Conservation (phyloP, 2,797 vertebrate species). For the Coracias cyanogaster region DNA sequence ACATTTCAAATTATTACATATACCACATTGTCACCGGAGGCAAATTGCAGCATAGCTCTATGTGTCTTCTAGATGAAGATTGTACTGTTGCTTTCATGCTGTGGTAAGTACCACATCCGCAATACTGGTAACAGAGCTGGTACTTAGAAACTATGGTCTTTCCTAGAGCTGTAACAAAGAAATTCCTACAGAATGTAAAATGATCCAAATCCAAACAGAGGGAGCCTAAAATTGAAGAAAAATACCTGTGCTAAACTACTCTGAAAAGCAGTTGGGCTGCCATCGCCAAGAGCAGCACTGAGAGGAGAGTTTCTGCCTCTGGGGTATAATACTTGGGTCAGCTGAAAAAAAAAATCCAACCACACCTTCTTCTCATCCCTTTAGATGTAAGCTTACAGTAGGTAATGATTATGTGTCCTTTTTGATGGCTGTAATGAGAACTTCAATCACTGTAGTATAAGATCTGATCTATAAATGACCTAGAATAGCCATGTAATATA, state of each 20-base stretch:
- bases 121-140: conserved; percentile 73
- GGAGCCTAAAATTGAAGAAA: not conserved
- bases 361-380: conserved; percentile 82
- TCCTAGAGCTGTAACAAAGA: conserved; percentile 57
- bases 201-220: conserved; percentile 25
- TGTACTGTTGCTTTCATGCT: conserved; percentile 73
- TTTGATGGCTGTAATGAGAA: conserved; percentile 92
- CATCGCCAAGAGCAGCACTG: conserved; percentile 45
- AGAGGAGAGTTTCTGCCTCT: conserved; percentile 70
- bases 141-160: conserved; percentile 70
- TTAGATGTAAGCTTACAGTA: conserved; percentile 86
- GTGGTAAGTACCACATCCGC: conserved; percentile 79
- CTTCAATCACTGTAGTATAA: conserved; percentile 93
- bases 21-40: conserved; percentile 63
- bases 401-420: conserved; percentile 94
- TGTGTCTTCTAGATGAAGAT: conserved; percentile 75
- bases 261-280: conserved; percentile 54
- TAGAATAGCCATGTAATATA: conserved; percentile 97
- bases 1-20: conserved; percentile 65
- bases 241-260: conserved; percentile 59
- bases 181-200: conserved; percentile 55
- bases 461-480: conserved; percentile 95
- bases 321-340: conserved; percentile 72
- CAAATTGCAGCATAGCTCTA: conserved; percentile 77
- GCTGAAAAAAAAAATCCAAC: conserved; percentile 50